A percentile compares a stretch with the other conserved stretches of the same genome.
phyloP scores from a whole-genome alignment of 1,140 invertebrate species.

The Argopecten irradians region DNA sequence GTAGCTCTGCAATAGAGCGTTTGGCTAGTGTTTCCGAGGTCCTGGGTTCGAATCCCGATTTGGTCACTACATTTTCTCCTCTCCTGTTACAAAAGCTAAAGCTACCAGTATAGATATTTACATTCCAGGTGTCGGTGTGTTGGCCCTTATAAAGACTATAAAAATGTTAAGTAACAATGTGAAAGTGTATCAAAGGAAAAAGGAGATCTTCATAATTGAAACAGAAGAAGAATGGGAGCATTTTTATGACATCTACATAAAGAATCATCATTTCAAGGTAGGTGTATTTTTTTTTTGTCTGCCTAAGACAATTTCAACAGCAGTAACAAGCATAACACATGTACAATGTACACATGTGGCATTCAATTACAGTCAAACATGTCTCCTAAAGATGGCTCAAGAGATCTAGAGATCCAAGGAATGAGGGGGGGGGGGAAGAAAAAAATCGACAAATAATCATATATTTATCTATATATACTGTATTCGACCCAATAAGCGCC shows the following conservation, averaged over 20 bases:
- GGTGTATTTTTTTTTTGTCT: neutral
- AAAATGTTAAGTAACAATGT: neutral
- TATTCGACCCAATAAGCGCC: too few species aligned
- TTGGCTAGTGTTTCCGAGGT: too few species aligned
- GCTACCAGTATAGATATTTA: neutral
- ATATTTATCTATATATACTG: too few species aligned
- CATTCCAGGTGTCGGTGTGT: conserved; percentile 42
- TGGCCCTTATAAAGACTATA: conserved; percentile 24
- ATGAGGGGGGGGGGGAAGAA: neutral
- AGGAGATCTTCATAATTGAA: conserved; percentile 40
- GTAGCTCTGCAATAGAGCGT: too few species aligned
- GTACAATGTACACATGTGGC: too few species aligned
- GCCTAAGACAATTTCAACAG: neutral
- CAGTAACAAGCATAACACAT: neutral
- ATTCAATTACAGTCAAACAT: neutral
- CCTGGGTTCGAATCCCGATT: too few species aligned
- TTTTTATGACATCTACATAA: conserved; percentile 30
- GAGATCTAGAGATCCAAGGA: neutral
- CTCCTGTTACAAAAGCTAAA: too few species aligned
- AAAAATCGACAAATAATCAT: too few species aligned
- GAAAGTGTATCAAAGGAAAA: conserved; percentile 44
- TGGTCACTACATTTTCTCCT: too few species aligned
- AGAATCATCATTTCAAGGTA: conserved; percentile 36
- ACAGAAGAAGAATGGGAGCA: conserved; percentile 31
- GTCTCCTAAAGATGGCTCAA: neutral